Evolutionary conservation across 2,888 invertebrate species (phyloP), one percentile per base, ranked within the genome.

Genomic region (Dynastes grantii): DNA sequence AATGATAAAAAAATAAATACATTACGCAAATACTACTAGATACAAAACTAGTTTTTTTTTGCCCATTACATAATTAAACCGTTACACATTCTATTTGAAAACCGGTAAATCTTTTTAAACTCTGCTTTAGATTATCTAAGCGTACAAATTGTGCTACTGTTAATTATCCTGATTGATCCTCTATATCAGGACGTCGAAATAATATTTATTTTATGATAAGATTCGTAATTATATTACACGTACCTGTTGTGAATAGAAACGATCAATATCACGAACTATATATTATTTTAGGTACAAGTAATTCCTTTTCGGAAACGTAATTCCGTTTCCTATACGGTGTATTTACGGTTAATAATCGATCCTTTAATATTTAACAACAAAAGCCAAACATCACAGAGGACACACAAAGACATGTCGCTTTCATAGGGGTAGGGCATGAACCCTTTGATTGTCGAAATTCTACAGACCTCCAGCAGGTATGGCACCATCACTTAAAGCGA

Each of bases 121-220:
- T 8, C 45, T 1, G 45, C 9, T 45, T 45, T 45, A 45, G 45
- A 45, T 45, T 45, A 45, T 45, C 45, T 45, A 11, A 45, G 45
- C 2, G 6, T 9, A 8, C 45, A 45, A 45, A 45, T 45, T 9
- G 16, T 13, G 13, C n/a, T 55, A 6, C 16, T 5, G 11, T 16
- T 55, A 70, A n/a, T 53, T 70, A 70, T 70, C 51, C 70, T 70
- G 29, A 70, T 29, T 29, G 51, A 70, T 70, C 70, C 32, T n/a
- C 53, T 2, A 53, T 70, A 70, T 51, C 53, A 32, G 53, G 6
- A 70, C 13, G 13, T 32, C 51, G 9, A 11, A 51, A 70, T 53
- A 70, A 70, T 70, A 70, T 70, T 70, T 70, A 29, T 70, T 70
- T 70, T 70, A 27, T 53, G 70, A 70, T 70, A 70, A 29, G 29